Base-by-base conservation (phyloP, 1,140 invertebrate species). In the Charaxes varanes region DNA sequence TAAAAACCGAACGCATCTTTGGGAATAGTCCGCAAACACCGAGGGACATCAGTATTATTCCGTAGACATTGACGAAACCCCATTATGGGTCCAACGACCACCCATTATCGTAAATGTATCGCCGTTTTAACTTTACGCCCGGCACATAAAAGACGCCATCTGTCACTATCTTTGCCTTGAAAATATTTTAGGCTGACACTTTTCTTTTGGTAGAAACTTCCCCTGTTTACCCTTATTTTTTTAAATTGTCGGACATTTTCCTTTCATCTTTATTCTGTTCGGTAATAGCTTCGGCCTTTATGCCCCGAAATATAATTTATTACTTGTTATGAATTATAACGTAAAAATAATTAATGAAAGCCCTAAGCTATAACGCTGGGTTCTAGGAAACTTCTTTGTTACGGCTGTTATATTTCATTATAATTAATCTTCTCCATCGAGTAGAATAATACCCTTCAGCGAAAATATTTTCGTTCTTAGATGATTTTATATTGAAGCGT, bases 71-170 rank as follows among this genome's bases (percentile, higher is more conserved):
- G 34, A 50, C 35, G 50, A 48, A 43, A 41, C 43, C 32, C 52
- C 46, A 55, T 62, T 61, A 63, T 18, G 36, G 40, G 11, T 22
- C 37, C 27, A 67, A 64, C 52, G 58, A 54, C 53, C 60, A 35
- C 41, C 37, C 51, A 65, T 62, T 60, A 62, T 61, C 52, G 54
- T 57, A 59, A 61, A 67, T 57, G 55, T 65, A 65, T 61, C 50
- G 54, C 41, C 50, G 43, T 58, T 64, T 58, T 60, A 58, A 57
- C 52, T 62, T 60, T 61, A 66, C 53, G 47, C 49, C 49, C 41
- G 38, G 11, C 33, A 26, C 37, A 48, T 48, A 41, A 40, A 48
- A 46, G 35, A 34, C 33, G 36, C 35, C 43, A 46, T 46, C 30
- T 38, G 33, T 43, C 41, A 42, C 31, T 35, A 23, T 41, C 27